Conservation (phyloP, 2,113 vertebrate species). For the Oenanthe oenanthe region DNA sequence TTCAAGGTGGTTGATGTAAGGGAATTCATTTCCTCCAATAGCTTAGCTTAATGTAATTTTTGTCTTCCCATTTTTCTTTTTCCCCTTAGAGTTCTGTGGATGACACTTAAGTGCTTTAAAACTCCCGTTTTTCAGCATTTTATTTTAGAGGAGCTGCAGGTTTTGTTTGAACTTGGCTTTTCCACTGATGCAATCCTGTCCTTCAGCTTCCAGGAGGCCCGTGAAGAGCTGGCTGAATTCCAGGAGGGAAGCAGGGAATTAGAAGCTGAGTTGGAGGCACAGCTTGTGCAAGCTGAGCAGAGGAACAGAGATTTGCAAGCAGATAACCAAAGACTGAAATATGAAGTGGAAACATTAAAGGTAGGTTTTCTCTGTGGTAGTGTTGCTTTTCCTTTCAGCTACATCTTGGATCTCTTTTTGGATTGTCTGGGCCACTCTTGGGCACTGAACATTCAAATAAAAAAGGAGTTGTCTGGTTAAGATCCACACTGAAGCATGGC, state of each 20-base stretch:
- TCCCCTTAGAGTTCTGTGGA: not conserved
- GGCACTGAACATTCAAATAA: not conserved
- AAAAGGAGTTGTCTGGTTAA: not conserved
- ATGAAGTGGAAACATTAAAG: constrained; percentile 91
- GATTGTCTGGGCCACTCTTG: not conserved
- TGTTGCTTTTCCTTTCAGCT: not conserved
- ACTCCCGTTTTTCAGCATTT: not conserved
- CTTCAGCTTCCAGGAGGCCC: constrained; percentile 91
- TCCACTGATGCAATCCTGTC: not conserved
- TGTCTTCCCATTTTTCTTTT: not conserved
- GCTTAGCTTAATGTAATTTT: not conserved
- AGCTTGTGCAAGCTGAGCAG: constrained; percentile 92
- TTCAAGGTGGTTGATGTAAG: not conserved
- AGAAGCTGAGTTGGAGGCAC: constrained; percentile 96
- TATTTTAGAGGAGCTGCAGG: not conserved
- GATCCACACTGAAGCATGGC: not conserved
- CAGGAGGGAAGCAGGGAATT: constrained; percentile 97
- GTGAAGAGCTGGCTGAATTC: constrained; percentile 96
- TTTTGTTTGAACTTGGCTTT: not conserved
- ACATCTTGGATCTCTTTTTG: not conserved
- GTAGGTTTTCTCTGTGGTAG: constrained; percentile 61
- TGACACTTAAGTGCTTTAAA: not conserved
- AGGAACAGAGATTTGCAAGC: constrained; percentile 92
- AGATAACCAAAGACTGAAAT: constrained; percentile 95
- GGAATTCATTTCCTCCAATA: not conserved